A percentile compares a stretch with the other conserved stretches of the same genome.
These are phyloP conservation scores for Lepidurus packardi DNA, from an alignment of 1,140 invertebrate genomes.

Conservation along the genomic window DNA sequence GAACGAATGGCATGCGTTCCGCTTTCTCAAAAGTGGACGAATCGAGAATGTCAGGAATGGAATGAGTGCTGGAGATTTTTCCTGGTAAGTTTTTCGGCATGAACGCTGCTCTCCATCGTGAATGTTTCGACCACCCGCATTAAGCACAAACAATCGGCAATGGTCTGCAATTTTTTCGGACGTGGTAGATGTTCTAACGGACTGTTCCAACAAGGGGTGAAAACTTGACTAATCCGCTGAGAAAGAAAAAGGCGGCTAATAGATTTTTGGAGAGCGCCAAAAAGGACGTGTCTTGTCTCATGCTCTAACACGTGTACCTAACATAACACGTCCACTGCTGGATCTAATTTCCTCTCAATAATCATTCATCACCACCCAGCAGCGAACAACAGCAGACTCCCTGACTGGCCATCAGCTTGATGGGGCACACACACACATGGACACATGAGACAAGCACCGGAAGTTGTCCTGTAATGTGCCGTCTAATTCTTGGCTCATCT, in stretches of 20 bases:
- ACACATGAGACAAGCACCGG: background rate
- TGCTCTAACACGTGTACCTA: background rate
- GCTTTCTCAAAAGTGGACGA: conserved; percentile 10
- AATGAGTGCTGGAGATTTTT: background rate
- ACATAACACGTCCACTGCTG: background rate
- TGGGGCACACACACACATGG: background rate
- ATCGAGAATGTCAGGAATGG: background rate
- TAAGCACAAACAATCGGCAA: too few relatives aligned
- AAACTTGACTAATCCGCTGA: too few relatives aligned
- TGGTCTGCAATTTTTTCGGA: too few relatives aligned
- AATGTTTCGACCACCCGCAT: too few relatives aligned
- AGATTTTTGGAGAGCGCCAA: too few relatives aligned
- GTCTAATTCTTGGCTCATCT: background rate
- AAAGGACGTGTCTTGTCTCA: background rate
- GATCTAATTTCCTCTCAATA: background rate
- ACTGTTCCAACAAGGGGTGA: too few relatives aligned
- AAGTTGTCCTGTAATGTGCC: background rate
- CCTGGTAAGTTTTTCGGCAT: too few relatives aligned
- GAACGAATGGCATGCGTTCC: background rate
- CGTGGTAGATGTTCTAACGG: too few relatives aligned
- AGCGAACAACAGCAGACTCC: background rate
- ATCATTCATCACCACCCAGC: background rate
- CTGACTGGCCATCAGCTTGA: background rate
- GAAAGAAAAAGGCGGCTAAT: too few relatives aligned
- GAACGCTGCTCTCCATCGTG: too few relatives aligned